A percentile compares a stretch with the other conserved stretches of the same genome.
phyloP scores from a whole-genome alignment of 2,113 vertebrate genomes.

The Gasterosteus aculeatus region DNA sequence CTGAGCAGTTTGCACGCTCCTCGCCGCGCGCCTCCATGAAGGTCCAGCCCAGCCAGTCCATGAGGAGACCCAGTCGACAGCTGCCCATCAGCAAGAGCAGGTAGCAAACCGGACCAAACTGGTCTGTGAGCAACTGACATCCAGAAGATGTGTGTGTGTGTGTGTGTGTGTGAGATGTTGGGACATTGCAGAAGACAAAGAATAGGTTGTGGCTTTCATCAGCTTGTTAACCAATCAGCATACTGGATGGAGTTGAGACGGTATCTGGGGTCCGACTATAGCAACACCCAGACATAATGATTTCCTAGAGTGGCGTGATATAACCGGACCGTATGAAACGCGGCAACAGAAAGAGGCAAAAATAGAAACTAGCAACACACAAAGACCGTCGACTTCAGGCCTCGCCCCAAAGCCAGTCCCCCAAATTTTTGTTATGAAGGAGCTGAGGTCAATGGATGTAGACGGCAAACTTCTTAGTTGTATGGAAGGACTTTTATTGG shows the following conservation, averaged over 20 bases:
- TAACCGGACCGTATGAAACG: not conserved
- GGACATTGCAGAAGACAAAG: not conserved
- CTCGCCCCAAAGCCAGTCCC: too few species aligned
- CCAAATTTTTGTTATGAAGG: too few species aligned
- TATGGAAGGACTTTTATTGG: too few species aligned
- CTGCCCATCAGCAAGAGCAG: slow-evolving; percentile 94
- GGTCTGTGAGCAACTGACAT: not conserved
- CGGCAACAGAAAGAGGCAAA: not conserved
- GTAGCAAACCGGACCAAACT: slow-evolving; percentile 73
- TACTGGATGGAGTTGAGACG: not conserved
- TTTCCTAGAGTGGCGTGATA: not conserved
- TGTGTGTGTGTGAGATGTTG: not conserved
- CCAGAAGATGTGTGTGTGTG: too few species aligned
- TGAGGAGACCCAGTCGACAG: slow-evolving; percentile 94
- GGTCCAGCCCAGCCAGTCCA: slow-evolving; percentile 93
- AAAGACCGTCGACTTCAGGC: too few species aligned
- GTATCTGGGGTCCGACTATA: not conserved
- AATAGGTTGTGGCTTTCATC: not conserved
- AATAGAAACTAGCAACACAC: not conserved
- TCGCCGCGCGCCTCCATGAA: slow-evolving; percentile 96
- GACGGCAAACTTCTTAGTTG: too few species aligned
- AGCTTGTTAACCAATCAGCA: not conserved
- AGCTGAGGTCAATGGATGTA: too few species aligned
- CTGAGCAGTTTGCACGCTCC: slow-evolving; percentile 92
- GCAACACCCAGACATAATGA: not conserved